Conservation (phyloP, 2,113 vertebrate genomes). For the Amazona guildingii region DNA sequence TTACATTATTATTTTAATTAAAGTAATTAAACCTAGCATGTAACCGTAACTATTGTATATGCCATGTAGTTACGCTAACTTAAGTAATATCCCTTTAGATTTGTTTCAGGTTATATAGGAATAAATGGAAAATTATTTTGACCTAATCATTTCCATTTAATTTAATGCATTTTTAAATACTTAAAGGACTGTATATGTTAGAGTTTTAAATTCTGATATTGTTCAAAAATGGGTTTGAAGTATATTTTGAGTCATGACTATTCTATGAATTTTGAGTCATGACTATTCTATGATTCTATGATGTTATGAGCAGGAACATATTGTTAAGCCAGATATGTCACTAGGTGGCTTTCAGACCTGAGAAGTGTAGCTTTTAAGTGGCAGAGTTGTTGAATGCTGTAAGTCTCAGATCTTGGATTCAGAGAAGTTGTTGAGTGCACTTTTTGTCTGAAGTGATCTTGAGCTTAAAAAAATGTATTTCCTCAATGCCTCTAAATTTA, state of each 20-base stretch:
- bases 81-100: background rate
- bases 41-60: background rate
- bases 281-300: too few relatives aligned
- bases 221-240: background rate
- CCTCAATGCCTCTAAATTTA: background rate
- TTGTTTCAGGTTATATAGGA: background rate
- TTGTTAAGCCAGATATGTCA: background rate
- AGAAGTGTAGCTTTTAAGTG: background rate
- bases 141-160: background rate
- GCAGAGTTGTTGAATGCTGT: background rate
- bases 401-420: background rate
- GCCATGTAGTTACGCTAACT: fast-evolving
- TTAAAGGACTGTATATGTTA: background rate
- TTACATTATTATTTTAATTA: background rate
- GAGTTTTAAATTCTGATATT: background rate
- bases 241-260: background rate
- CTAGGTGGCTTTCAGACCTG: background rate
- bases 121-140: background rate
- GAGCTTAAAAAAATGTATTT: background rate
- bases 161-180: background rate
- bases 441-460: background rate
- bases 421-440: background rate
- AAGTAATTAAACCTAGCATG: background rate
- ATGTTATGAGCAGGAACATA: background rate
- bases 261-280: background rate